A percentile compares a stretch with the other conserved stretches of the same genome.
Evolutionary conservation across 2,113 vertebrate species (phyloP).

Genomic region (Globicephala melas): DNA sequence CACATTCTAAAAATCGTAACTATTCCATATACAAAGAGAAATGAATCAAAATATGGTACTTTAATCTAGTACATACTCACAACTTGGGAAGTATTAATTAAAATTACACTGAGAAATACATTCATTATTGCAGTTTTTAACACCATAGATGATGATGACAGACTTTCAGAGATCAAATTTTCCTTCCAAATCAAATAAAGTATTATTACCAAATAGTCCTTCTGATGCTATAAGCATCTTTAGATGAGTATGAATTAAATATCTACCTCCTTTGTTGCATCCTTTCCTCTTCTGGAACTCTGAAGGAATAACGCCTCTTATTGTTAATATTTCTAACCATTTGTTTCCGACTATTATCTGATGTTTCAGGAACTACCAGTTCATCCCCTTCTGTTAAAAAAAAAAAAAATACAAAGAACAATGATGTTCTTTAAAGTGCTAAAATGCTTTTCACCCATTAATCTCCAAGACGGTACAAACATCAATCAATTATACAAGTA

Average conservation of each 20-base stretch:
- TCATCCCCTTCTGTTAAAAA: constrained; percentile 93
- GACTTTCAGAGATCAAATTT: constrained; percentile 34
- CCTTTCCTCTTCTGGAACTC: constrained; percentile 96
- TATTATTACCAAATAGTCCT: background rate
- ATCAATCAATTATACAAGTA: background rate
- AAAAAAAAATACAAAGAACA: background rate
- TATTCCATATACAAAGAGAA: constrained; percentile 50
- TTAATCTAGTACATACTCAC: background rate
- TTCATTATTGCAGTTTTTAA: background rate
- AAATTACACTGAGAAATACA: constrained; percentile 17
- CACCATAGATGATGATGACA: constrained; percentile 23
- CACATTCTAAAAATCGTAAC: constrained; percentile 64
- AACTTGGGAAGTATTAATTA: constrained; percentile 5
- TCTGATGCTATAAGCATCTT: constrained; percentile 47
- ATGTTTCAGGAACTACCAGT: constrained; percentile 96
- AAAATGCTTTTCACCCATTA: constrained; percentile 4
- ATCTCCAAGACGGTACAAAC: background rate
- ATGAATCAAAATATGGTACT: constrained; percentile 10
- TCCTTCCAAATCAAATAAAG: background rate
- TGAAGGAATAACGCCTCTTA: constrained; percentile 96
- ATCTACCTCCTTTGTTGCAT: constrained; percentile 95
- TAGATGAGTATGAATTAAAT: constrained; percentile 51
- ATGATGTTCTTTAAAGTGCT: background rate
- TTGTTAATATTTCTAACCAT: constrained; percentile 98
- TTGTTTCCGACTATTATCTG: constrained; percentile 98